Percentiles rank a stretch among this genome's conserved stretches.
phyloP scores from a whole-genome alignment of 2,888 invertebrate species.

The Parascotia fuliginaria region DNA sequence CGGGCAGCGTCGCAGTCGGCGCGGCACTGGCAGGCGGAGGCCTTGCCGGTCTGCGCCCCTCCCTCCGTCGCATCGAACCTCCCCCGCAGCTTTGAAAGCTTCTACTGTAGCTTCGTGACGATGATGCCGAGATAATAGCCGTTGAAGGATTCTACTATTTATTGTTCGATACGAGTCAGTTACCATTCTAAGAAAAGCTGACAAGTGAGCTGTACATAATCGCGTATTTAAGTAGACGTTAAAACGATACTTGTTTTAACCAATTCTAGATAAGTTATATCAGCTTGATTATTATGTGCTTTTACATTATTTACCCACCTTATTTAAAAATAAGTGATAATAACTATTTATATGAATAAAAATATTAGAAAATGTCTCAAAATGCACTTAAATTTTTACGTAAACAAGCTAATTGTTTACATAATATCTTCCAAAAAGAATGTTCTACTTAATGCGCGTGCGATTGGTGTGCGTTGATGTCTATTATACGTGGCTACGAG shows the following conservation, averaged over 20 bases:
- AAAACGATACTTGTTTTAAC: background rate
- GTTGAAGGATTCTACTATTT: slow-evolving; percentile 81
- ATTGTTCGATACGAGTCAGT: slow-evolving; percentile 77
- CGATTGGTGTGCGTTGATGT: slow-evolving; percentile 55
- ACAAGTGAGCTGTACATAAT: slow-evolving; percentile 42
- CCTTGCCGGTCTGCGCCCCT: slow-evolving; percentile 71
- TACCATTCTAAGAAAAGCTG: slow-evolving; percentile 64
- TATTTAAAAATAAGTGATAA: no score
- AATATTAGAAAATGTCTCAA: no score
- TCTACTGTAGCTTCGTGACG: slow-evolving; percentile 77
- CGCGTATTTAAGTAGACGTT: background rate
- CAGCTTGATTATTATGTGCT: background rate
- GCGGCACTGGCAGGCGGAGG: slow-evolving; percentile 82
- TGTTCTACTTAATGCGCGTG: background rate
- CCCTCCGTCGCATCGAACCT: slow-evolving; percentile 59
- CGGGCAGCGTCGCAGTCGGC: slow-evolving; percentile 72
- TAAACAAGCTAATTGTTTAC: slow-evolving; percentile 8
- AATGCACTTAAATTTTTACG: no score
- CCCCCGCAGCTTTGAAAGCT: slow-evolving; percentile 78
- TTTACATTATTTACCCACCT: no score
- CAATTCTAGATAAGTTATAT: background rate
- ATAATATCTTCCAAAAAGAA: slow-evolving; percentile 12
- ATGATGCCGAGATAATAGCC: slow-evolving; percentile 82
- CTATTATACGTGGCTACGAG: slow-evolving; percentile 51
- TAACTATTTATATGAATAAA: no score